Percentiles rank a stretch among this genome's conserved stretches.
Conservation (phyloP, 2,797 vertebrate genomes). For the Microctenopoma steveboyesi region DNA sequence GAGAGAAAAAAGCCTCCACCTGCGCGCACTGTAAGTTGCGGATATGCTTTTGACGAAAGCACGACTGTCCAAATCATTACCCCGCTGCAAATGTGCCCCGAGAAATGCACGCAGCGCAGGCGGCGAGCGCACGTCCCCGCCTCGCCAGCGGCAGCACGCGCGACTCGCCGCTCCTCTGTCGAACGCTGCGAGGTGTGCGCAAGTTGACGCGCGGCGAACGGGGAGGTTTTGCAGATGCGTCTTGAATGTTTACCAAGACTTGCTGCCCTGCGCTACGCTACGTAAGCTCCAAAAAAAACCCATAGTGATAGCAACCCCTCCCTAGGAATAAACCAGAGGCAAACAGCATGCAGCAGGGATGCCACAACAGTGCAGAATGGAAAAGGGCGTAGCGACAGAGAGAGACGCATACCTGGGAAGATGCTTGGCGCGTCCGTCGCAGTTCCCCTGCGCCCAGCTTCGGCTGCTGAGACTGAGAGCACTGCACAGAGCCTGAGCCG, state of each 20-base stretch:
- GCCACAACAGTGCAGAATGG: slow-evolving; percentile 24
- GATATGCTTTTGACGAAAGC: slow-evolving; percentile 60
- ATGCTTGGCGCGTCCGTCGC: slow-evolving; percentile 83
- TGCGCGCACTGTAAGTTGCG: slow-evolving; percentile 67
- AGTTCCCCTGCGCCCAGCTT: slow-evolving; percentile 82
- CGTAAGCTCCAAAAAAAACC: slow-evolving; percentile 45
- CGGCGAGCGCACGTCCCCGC: slow-evolving; percentile 46
- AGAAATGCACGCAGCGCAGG: slow-evolving; percentile 51
- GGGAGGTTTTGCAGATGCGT: slow-evolving; percentile 74
- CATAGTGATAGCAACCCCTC: slow-evolving; percentile 66
- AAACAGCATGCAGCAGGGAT: slow-evolving; percentile 47
- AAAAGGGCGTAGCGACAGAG: slow-evolving; percentile 62
- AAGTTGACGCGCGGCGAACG: slow-evolving; percentile 72
- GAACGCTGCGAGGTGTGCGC: slow-evolving; percentile 71
- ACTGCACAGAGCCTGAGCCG: slow-evolving; percentile 75
- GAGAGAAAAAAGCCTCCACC: slow-evolving; percentile 40
- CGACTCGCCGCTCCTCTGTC: slow-evolving; percentile 42
- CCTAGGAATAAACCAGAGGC: slow-evolving; percentile 54
- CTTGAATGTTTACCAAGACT: slow-evolving; percentile 78
- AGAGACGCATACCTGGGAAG: slow-evolving; percentile 81
- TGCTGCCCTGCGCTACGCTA: slow-evolving; percentile 64
- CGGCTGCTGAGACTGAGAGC: slow-evolving; percentile 78
- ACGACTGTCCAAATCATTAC: slow-evolving; percentile 57
- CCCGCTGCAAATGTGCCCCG: slow-evolving; percentile 43
- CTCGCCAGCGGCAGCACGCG: slow-evolving; percentile 28